Base-by-base conservation (phyloP, 2,888 invertebrate species). In the Mamestra brassicae region DNA sequence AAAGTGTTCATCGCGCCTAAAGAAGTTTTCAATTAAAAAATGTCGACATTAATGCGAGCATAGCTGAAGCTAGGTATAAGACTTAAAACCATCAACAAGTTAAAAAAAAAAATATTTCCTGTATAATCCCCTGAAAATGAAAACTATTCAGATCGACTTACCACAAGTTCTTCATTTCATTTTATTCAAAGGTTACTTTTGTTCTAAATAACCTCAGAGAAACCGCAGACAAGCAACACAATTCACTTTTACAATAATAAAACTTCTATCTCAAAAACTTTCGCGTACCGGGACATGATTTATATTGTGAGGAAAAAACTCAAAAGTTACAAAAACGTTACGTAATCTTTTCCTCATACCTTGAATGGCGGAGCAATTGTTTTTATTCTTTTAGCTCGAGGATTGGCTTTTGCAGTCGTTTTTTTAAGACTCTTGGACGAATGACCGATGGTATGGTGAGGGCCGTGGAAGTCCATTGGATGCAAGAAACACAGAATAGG, bases 201-300 rank as follows among this genome's bases (percentile, higher is more conserved):
- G 15, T 54, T 66, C 36, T 50, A 63, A 62, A 81, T 81, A 54
- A 62, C 45, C 57, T 15, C 38, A 47, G 38, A 64, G 36, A 50
- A 50, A 36, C 64, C 52, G 42, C 57, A 47, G 38, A 83, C 58
- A 55, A 61, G 47, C 69, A 66, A 60, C 34, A 83, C 74, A 66
- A 80, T 76, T 80, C 66, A 80, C 84, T 76, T 68, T 58, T n/a
- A 52, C 36, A 71, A 76, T 84, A 71, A 80, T 70, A 76, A 70
- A 81, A 81, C 68, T 81, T 71, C 52, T 47, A 68, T 74, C 58
- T 69, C 60, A 36, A 54, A 75, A 80, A 75, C 66, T 84, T 81
- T 36, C 15, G 8, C 42, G 26, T 65, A n/a, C 45, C 13, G 60
- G 50, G 60, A n/a, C 71, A 52, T 76, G 71, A 80, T 75, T 78